Conservation (phyloP, 2,797 vertebrate species). For the Tarsius wallacei region DNA sequence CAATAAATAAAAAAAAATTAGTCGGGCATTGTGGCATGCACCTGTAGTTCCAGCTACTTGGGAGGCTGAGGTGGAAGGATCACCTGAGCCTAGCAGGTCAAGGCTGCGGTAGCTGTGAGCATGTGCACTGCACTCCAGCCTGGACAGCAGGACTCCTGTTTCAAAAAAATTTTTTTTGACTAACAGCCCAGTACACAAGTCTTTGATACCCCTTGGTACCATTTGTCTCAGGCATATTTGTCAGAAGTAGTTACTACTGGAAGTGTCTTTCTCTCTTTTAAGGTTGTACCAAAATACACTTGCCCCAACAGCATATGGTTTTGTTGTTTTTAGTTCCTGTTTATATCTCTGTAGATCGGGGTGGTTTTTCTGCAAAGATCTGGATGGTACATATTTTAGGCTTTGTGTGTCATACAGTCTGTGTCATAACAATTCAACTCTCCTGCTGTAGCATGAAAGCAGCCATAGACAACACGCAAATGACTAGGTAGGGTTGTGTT, state of each 20-base stretch:
- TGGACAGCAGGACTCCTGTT: too few relatives aligned
- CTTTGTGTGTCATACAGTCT: neutral
- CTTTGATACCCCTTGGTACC: neutral
- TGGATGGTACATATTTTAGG: neutral
- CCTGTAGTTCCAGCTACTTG: too few relatives aligned
- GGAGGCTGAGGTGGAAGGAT: too few relatives aligned
- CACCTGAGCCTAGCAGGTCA: too few relatives aligned
- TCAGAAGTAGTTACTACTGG: neutral
- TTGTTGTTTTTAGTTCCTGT: neutral
- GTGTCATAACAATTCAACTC: neutral
- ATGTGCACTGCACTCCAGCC: too few relatives aligned
- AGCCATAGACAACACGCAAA: neutral
- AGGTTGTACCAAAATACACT: neutral
- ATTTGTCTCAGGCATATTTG: neutral
- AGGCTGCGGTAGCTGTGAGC: too few relatives aligned
- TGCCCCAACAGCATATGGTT: neutral
- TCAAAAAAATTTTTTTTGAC: neutral
- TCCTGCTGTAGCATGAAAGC: neutral
- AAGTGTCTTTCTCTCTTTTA: conserved; percentile 10
- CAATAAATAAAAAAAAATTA: too few relatives aligned
- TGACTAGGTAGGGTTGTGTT: neutral
- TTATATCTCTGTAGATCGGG: neutral
- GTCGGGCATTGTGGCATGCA: too few relatives aligned
- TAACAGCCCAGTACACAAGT: neutral
- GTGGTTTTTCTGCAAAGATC: neutral